Conservation (phyloP, 64 coral and sea anemone species). For the Montipora sp. region DNA sequence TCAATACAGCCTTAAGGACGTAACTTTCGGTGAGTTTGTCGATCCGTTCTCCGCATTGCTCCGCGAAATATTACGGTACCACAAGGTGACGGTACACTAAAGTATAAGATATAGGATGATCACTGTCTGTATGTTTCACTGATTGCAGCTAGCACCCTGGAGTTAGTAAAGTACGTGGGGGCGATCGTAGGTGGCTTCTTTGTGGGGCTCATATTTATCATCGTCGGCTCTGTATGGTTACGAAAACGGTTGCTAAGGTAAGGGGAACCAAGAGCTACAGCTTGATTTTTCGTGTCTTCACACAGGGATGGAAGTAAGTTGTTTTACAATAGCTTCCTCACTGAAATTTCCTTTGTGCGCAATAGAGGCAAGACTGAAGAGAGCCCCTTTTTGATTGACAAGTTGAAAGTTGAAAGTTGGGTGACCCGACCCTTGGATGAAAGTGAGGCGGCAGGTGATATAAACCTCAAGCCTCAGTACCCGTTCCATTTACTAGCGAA, state of each 20-base stretch:
- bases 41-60: too few species aligned
- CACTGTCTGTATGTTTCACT: background rate
- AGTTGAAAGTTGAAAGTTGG: too few species aligned
- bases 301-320: too few species aligned
- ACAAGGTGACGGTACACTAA: too few species aligned
- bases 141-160: slow-evolving; percentile 12
- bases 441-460: background rate
- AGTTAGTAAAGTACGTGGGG: slow-evolving; percentile 11
- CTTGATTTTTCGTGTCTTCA: too few species aligned
- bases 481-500: too few species aligned
- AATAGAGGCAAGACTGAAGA: background rate
- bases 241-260: background rate
- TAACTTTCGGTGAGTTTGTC: too few species aligned
- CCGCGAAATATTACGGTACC: too few species aligned
- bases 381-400: too few species aligned
- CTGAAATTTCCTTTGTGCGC: background rate
- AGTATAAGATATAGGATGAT: background rate
- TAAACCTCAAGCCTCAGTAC: too few species aligned
- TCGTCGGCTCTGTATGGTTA: background rate
- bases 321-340: too few species aligned
- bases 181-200: slow-evolving; percentile 22
- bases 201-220: slow-evolving; percentile 2
- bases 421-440: background rate
- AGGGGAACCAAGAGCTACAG: background rate
- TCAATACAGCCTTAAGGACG: too few species aligned